A percentile compares a stretch with the other conserved stretches of the same genome.
Conservation (phyloP, 2,888 invertebrate genomes). For the Oligia latruncula region DNA sequence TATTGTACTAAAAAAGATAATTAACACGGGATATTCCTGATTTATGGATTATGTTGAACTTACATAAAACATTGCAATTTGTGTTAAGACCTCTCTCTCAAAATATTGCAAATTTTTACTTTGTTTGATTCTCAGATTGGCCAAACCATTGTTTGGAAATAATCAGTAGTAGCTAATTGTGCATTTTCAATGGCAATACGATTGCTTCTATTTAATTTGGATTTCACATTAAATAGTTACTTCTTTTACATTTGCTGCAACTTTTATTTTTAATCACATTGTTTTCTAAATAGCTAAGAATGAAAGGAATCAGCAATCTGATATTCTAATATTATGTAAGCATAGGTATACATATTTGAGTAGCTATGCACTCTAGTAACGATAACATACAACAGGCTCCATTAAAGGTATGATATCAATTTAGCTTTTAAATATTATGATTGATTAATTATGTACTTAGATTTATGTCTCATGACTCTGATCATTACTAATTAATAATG, state of each 20-base stretch:
- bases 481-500: constrained; percentile 4
- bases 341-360: not conserved
- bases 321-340: not conserved
- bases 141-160: not conserved
- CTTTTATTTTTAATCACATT: not conserved
- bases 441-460: not conserved
- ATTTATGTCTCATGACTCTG: not conserved
- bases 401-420: not conserved
- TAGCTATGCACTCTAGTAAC: not conserved
- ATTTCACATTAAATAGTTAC: not conserved
- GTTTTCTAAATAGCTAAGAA: not conserved
- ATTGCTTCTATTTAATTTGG: not conserved
- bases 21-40: not conserved
- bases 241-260: not conserved
- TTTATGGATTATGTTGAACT: not conserved
- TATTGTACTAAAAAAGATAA: not conserved
- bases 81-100: not conserved
- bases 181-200: not conserved
- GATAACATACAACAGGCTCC: not conserved
- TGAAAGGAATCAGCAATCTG: not conserved
- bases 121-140: not conserved
- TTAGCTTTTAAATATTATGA: not conserved
- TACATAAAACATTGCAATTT: not conserved
- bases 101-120: not conserved
- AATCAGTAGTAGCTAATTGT: not conserved